Base-by-base conservation (phyloP, 2,888 invertebrate genomes). In the Meliscaeva auricollis region DNA sequence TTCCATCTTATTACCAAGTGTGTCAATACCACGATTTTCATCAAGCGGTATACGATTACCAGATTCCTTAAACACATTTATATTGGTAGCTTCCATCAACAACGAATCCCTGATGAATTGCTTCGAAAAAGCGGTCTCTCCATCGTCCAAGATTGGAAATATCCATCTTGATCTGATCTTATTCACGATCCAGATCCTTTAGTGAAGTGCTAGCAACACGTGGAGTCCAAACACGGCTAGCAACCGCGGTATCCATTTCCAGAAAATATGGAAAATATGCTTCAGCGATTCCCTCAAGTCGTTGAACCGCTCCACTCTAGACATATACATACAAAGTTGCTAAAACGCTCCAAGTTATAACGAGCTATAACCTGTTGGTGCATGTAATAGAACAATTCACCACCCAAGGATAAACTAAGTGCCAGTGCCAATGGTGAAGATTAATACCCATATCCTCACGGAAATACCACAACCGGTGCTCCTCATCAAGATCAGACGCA, bases 231-330 rank as follows among this genome's bases (percentile, higher is more conserved):
- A 95, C 93, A 0, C 96, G 93, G 89, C 96, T 96, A 30, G 96
- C 94, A 5, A 96, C 95, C 87, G 95, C 93, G 1, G 96, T 96
- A 92, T 96, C 96, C 90, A 97, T 92, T 92, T 97, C 97, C 3
- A 97, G 96, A 93, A 97, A 97, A 91, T 97, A 97, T 3, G 97
- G 96, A 93, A 97, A 97, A 91, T 97, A 97, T 0, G 95, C 97
- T 90, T 97, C 96, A 0, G 91, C 90, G 87, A 97, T 2, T 94
- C 94, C 1, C 94, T 93, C 91, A 96, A 94, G 90, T 96, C 94
- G 87, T 93, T 94, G 87, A 94, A 94, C 0, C 95, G 94, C 30
- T 92, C 92, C 1, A 95, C 95, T 0, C 95, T 94, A 0, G 93
- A 90, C 88, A 97, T 90, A 5, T 93, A n/a, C n/a, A n/a, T n/a